Conservation (phyloP, 2,797 vertebrate genomes). For the Macroramphosus scolopax region DNA sequence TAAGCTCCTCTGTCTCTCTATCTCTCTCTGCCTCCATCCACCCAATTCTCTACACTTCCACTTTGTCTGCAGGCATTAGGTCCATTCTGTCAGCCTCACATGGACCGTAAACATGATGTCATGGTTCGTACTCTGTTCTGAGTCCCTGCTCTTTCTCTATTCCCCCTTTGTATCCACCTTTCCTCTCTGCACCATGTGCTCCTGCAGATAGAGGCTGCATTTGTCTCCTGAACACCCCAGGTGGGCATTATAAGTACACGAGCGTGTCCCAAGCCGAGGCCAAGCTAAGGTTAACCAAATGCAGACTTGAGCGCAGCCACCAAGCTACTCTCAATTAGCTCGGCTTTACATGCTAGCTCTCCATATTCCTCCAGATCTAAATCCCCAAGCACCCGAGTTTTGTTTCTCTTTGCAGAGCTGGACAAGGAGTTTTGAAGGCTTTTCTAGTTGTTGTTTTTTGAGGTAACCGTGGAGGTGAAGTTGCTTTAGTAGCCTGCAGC, state of each 20-base stretch:
- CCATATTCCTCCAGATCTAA: slow-evolving; percentile 45
- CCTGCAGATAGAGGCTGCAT: slow-evolving; percentile 56
- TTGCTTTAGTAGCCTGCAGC: slow-evolving; percentile 41
- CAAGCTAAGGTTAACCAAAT: slow-evolving; percentile 43
- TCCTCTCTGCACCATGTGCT: slow-evolving; percentile 54
- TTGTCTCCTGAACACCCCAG: slow-evolving; percentile 42
- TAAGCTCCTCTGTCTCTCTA: slow-evolving; percentile 8
- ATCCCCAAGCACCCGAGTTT: slow-evolving; percentile 51
- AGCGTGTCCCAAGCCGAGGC: slow-evolving; percentile 40
- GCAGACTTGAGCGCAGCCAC: slow-evolving; percentile 45
- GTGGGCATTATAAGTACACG: slow-evolving; percentile 38
- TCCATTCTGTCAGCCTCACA: slow-evolving; percentile 37
- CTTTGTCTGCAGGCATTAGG: slow-evolving; percentile 36
- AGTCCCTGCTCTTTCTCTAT: slow-evolving; percentile 31
- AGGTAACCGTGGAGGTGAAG: slow-evolving; percentile 33
- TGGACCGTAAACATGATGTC: slow-evolving; percentile 42
- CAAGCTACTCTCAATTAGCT: slow-evolving; percentile 51
- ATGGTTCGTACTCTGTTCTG: slow-evolving; percentile 36
- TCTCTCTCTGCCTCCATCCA: slow-evolving; percentile 26
- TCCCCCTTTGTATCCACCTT: slow-evolving; percentile 53
- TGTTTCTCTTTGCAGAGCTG: slow-evolving; percentile 43
- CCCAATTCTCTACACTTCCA: slow-evolving; percentile 28
- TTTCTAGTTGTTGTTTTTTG: slow-evolving; percentile 33
- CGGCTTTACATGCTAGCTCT: slow-evolving; percentile 23
- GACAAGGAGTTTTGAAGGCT: slow-evolving; percentile 38